Evolutionary conservation across 2,888 invertebrate species (phyloP).

Genomic region (Chloromyia formosa): DNA sequence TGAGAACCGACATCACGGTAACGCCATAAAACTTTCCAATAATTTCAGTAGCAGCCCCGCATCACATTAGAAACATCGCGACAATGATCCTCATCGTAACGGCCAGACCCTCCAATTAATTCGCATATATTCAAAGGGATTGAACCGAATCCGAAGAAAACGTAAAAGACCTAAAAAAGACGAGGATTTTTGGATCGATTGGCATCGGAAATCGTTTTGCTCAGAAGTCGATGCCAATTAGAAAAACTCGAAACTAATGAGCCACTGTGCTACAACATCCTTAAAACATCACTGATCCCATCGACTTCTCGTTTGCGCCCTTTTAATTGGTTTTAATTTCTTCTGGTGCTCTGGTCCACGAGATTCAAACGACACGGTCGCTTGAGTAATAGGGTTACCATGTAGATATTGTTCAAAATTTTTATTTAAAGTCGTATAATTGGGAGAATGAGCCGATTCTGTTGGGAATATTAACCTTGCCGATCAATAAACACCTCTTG

Average conservation of each 20-base stretch:
- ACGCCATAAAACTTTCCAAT: slow-evolving; percentile 43
- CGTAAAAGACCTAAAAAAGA: too few relatives aligned
- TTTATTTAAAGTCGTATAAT: background rate
- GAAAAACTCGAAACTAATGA: slow-evolving; percentile 57
- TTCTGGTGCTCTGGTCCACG: slow-evolving; percentile 49
- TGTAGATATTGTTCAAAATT: background rate
- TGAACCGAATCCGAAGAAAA: slow-evolving; percentile 11
- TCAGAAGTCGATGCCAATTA: slow-evolving; percentile 56
- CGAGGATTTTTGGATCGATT: slow-evolving; percentile 48
- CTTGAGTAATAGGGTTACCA: background rate
- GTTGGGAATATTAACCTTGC: too few relatives aligned
- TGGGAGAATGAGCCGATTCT: too few relatives aligned
- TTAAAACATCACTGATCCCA: slow-evolving; percentile 48
- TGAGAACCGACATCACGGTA: slow-evolving; percentile 55
- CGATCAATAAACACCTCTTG: too few relatives aligned
- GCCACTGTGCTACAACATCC: slow-evolving; percentile 54
- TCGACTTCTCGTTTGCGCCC: slow-evolving; percentile 54
- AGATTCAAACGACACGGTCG: background rate
- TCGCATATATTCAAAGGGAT: slow-evolving; percentile 38
- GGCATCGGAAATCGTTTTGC: slow-evolving; percentile 55
- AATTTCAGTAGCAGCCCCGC: slow-evolving; percentile 25
- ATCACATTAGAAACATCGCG: slow-evolving; percentile 35
- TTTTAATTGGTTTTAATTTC: slow-evolving; percentile 58
- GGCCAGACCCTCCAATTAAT: slow-evolving; percentile 36
- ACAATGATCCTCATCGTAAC: slow-evolving; percentile 29